phyloP scores from a whole-genome alignment of 2,888 invertebrate species.

The Gymnocheta viridis region DNA sequence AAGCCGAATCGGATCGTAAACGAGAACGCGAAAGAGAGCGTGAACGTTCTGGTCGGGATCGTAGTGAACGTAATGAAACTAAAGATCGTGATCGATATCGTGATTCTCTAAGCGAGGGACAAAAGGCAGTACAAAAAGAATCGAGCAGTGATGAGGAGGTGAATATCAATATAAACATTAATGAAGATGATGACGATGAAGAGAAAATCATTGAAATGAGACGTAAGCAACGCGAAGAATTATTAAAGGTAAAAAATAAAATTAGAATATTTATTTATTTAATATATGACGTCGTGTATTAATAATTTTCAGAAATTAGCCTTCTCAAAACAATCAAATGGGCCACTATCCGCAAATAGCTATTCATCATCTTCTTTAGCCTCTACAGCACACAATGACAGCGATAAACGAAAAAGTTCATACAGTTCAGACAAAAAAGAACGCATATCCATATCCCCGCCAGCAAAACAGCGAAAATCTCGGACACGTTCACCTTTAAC shows the following conservation, averaged over 20 bases:
- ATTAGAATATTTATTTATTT: not conserved
- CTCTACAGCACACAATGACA: not conserved
- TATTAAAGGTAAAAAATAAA: slow-evolving; percentile 86
- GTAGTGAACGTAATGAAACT: slow-evolving; percentile 79
- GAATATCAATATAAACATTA: slow-evolving; percentile 90
- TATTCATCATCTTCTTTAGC: slow-evolving; percentile 23
- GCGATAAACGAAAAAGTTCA: slow-evolving; percentile 28
- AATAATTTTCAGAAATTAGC: slow-evolving; percentile 61
- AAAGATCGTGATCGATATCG: slow-evolving; percentile 85
- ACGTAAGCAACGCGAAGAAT: slow-evolving; percentile 92
- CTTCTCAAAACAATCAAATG: slow-evolving; percentile 31
- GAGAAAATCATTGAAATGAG: slow-evolving; percentile 95
- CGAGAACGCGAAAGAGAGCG: slow-evolving; percentile 78
- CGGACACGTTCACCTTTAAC: slow-evolving; percentile 57
- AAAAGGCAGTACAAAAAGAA: slow-evolving; percentile 86
- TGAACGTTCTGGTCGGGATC: slow-evolving; percentile 75
- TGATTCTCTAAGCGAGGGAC: slow-evolving; percentile 90
- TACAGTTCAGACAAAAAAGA: slow-evolving; percentile 18
- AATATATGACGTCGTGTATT: not conserved
- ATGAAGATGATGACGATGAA: slow-evolving; percentile 95
- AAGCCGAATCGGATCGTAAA: slow-evolving; percentile 80
- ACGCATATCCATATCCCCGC: slow-evolving; percentile 8
- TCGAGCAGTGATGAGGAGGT: slow-evolving; percentile 86
- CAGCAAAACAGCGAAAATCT: slow-evolving; percentile 47
- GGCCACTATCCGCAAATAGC: not conserved